These are phyloP conservation scores for Psilopsiagon aymara DNA, from an alignment of 2,113 vertebrate species.

Conservation along the genomic window DNA sequence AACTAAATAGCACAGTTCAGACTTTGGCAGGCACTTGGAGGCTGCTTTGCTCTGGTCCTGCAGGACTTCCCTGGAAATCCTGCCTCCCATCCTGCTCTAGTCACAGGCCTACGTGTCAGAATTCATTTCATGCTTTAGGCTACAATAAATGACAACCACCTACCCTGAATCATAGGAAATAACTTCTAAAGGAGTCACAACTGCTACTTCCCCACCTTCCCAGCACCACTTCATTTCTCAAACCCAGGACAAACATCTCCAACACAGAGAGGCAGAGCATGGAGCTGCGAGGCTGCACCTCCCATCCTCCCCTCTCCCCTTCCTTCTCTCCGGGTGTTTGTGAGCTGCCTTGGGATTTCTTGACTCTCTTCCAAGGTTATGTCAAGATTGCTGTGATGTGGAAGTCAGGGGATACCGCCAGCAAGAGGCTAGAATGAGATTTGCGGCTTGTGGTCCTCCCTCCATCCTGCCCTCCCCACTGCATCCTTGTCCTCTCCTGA, in stretches of 20 bases:
- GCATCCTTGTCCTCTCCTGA: accelerated
- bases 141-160: background rate
- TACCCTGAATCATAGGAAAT: background rate
- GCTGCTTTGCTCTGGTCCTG: background rate
- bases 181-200: background rate
- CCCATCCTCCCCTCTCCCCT: background rate
- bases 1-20: background rate
- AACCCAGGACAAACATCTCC: background rate
- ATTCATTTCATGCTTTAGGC: background rate
- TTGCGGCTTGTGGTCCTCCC: background rate
- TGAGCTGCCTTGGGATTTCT: background rate
- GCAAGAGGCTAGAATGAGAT: background rate
- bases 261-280: background rate
- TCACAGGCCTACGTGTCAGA: background rate
- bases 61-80: background rate
- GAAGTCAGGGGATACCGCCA: background rate
- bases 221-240: background rate
- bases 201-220: background rate
- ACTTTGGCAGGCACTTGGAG: background rate
- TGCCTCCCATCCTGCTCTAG: background rate
- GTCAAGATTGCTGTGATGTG: background rate
- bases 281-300: background rate
- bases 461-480: background rate
- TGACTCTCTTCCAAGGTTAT: constrained; percentile 19
- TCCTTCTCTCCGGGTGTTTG: background rate